phyloP scores from a whole-genome alignment of 2,888 invertebrate genomes.

The Torymus auratus region DNA sequence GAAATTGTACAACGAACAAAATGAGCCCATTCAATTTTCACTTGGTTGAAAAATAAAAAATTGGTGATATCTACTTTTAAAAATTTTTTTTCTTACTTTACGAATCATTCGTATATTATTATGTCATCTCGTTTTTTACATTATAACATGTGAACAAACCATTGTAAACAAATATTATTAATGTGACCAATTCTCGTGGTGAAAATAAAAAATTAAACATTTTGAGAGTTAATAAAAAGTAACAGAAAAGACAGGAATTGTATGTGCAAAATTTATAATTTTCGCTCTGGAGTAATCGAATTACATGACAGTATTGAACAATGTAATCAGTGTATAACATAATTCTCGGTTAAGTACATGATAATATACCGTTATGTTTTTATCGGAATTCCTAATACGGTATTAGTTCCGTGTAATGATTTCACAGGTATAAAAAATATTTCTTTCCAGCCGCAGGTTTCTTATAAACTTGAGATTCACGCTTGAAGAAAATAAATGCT shows the following conservation, averaged over 20 bases:
- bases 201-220: too few relatives aligned
- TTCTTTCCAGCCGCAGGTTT: neutral
- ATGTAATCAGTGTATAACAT: conserved; percentile 1
- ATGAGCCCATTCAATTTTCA: too few relatives aligned
- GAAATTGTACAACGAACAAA: too few relatives aligned
- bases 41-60: too few relatives aligned
- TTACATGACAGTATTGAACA: conserved; percentile 38
- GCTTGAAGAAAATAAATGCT: conserved; percentile 5
- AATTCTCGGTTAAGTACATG: neutral
- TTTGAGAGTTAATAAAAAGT: too few relatives aligned
- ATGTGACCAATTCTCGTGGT: too few relatives aligned
- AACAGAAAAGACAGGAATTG: neutral
- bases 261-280: conserved; percentile 15
- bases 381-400: conserved; percentile 10
- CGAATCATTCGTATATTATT: too few relatives aligned
- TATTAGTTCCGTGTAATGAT: conserved; percentile 37
- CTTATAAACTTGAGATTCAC: neutral
- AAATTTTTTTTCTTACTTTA: too few relatives aligned
- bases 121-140: too few relatives aligned
- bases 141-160: too few relatives aligned
- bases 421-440: conserved; percentile 3
- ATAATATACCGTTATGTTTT: conserved; percentile 33
- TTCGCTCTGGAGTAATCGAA: conserved; percentile 18
- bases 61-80: too few relatives aligned
- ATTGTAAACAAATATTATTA: too few relatives aligned